These are phyloP conservation scores for Drosophila lutescens DNA, from an alignment of 2,888 invertebrate species.

Conservation along the genomic window DNA sequence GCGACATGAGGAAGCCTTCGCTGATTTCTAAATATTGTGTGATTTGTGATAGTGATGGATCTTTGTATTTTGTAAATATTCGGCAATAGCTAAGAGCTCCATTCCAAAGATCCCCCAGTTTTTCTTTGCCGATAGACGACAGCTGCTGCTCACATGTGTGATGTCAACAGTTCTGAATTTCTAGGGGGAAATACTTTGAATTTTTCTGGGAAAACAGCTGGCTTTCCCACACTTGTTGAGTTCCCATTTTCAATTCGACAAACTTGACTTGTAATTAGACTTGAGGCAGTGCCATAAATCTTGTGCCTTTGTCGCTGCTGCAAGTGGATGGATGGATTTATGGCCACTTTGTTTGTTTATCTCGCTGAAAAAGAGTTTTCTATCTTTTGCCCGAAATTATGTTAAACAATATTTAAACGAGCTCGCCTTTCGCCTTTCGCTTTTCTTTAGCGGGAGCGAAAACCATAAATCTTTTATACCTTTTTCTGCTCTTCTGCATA, in stretches of 20 bases:
- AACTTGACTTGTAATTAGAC: constrained; percentile 75
- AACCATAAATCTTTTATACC: constrained; percentile 82
- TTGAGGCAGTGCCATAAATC: constrained; percentile 67
- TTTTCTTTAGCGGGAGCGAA: neutral
- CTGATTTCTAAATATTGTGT: constrained; percentile 56
- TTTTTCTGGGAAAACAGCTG: constrained; percentile 72
- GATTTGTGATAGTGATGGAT: neutral
- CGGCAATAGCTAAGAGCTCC: constrained; percentile 5
- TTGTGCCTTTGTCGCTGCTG: constrained; percentile 59
- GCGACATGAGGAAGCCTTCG: constrained; percentile 76
- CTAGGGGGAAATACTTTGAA: constrained; percentile 21
- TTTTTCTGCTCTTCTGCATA: constrained; percentile 77
- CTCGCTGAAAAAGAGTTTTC: constrained; percentile 32
- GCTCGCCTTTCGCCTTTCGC: neutral
- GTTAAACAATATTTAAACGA: constrained; percentile 64
- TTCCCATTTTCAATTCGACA: constrained; percentile 62
- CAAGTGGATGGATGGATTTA: constrained; percentile 68
- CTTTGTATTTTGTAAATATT: constrained; percentile 6
- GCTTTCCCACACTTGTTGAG: constrained; percentile 74
- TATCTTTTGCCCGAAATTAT: constrained; percentile 55
- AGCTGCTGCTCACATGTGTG: constrained; percentile 63
- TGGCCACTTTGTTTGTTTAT: constrained; percentile 58
- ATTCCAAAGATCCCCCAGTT: neutral
- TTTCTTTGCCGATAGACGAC: constrained; percentile 11
- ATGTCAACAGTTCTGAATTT: constrained; percentile 16